Evolutionary conservation across 2,888 invertebrate genomes (phyloP).

Genomic region (Hemicrepidius hirtus): DNA sequence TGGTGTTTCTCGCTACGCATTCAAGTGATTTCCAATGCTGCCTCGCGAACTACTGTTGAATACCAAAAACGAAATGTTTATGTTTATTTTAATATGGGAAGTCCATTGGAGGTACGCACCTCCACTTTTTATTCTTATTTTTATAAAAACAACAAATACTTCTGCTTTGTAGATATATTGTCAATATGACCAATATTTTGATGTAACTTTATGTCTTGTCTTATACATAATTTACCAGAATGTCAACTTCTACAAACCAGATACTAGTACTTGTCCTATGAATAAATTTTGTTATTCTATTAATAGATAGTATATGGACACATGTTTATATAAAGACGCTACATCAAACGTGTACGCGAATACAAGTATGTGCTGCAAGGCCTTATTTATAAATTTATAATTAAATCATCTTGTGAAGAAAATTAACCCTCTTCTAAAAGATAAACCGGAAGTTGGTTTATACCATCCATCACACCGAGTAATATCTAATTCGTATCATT

Average conservation of each 20-base stretch:
- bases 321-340: constrained; percentile 2
- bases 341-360: constrained; percentile 11
- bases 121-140: too few relatives aligned
- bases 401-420: constrained; percentile 8
- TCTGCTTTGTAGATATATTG: too few relatives aligned
- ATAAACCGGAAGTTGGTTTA: constrained; percentile 9
- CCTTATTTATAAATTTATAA: constrained; percentile 6
- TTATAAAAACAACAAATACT: too few relatives aligned
- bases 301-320: constrained; percentile 27
- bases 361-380: neutral
- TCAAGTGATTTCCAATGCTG: too few relatives aligned
- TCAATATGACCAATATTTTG: too few relatives aligned
- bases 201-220: constrained; percentile 12
- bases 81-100: too few relatives aligned
- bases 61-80: too few relatives aligned
- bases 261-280: constrained; percentile 7
- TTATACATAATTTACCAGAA: constrained; percentile 1
- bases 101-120: too few relatives aligned
- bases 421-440: constrained; percentile 6
- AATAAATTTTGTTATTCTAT: constrained; percentile 28
- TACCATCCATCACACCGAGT: neutral
- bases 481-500: neutral
- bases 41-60: too few relatives aligned
- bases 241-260: constrained; percentile 15
- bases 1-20: too few relatives aligned